Evolutionary conservation across 2,888 invertebrate genomes (phyloP).

Genomic region (Shargacucullia verbasci): DNA sequence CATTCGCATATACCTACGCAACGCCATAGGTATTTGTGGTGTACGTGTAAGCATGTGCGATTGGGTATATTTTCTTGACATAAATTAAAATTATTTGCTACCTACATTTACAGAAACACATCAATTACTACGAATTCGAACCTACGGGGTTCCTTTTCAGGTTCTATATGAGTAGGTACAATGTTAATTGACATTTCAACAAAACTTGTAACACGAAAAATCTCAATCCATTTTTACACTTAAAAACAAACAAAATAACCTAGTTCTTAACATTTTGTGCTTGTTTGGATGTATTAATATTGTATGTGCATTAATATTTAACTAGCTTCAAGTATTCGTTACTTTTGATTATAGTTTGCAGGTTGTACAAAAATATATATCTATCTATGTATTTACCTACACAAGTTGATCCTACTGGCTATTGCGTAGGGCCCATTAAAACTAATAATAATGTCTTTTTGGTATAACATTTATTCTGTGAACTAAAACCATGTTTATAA

Average conservation of each 20-base stretch:
- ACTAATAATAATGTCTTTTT: neutral
- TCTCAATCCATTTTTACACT: conserved; percentile 32
- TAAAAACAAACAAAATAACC: conserved; percentile 37
- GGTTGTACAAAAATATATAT: conserved; percentile 23
- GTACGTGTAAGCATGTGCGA: conserved; percentile 19
- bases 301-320: conserved; percentile 46
- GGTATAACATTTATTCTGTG: too few relatives aligned
- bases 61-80: conserved; percentile 4
- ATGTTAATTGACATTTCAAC: conserved; percentile 8
- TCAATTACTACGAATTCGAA: too few relatives aligned
- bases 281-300: conserved; percentile 40
- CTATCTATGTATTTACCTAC: too few relatives aligned
- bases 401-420: too few relatives aligned
- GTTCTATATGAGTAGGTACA: neutral
- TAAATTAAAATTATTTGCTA: conserved; percentile 7
- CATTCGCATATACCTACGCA: conserved; percentile 6
- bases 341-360: conserved; percentile 11
- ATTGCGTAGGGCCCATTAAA: neutral
- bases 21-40: conserved; percentile 10
- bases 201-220: conserved; percentile 20
- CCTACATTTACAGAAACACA: too few relatives aligned
- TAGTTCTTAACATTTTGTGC: conserved; percentile 43
- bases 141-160: neutral
- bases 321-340: conserved; percentile 27
- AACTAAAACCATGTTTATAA: conserved; percentile 2